Evolutionary conservation across 2,113 vertebrate genomes (phyloP).

Genomic region (Struthidea cinerea): DNA sequence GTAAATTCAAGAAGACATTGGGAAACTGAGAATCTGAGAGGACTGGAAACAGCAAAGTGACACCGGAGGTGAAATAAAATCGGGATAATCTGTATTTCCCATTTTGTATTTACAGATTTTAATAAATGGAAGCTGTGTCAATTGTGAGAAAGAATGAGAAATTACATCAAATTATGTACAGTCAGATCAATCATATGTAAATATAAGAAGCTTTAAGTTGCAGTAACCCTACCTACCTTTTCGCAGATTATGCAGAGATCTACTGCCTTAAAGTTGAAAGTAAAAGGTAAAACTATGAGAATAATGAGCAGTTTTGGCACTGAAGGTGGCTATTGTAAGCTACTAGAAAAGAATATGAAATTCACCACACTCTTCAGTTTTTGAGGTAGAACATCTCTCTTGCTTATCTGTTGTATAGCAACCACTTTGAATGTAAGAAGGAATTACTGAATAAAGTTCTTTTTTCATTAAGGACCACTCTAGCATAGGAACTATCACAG

Average conservation of each 20-base stretch:
- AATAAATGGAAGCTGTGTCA: background rate
- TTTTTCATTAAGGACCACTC: background rate
- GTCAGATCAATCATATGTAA: background rate
- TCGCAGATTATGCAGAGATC: background rate
- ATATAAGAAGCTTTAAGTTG: background rate
- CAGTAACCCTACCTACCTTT: background rate
- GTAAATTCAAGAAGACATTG: background rate
- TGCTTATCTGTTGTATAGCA: background rate
- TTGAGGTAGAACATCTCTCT: background rate
- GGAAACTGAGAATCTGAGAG: background rate
- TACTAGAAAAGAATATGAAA: background rate
- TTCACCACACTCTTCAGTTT: background rate
- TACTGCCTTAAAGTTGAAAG: background rate
- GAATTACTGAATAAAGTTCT: background rate
- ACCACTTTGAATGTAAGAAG: background rate
- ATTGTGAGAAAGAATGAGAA: background rate
- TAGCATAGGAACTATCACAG: background rate
- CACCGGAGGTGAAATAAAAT: background rate
- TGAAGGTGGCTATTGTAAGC: background rate
- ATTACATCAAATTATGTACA: background rate
- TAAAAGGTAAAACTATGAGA: background rate
- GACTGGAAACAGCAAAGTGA: background rate
- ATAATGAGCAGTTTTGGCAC: background rate
- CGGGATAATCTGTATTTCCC: background rate
- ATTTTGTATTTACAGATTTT: background rate